Percentiles rank a stretch among this genome's conserved stretches.
These are phyloP conservation scores for Eidolon helvum DNA, from an alignment of 2,113 vertebrate species.

Conservation along the genomic window DNA sequence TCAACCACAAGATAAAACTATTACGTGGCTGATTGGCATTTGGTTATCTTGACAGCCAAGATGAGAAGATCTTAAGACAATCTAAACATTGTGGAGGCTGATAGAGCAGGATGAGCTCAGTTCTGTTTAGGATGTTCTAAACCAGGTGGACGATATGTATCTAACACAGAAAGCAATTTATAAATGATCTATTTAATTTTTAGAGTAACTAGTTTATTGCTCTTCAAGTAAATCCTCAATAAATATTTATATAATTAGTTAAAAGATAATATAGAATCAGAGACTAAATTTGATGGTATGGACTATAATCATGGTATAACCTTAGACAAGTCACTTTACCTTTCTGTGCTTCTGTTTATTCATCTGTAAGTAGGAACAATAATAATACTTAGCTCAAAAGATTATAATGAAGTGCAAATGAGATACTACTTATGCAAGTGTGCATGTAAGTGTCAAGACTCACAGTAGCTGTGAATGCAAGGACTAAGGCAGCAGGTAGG, in stretches of 20 bases:
- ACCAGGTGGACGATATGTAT: not conserved
- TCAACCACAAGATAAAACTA: not conserved
- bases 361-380: not conserved
- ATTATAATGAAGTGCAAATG: not conserved
- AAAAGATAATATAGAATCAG: not conserved
- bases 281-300: not conserved
- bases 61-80: not conserved
- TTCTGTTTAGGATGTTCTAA: not conserved
- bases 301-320: not conserved
- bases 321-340: not conserved
- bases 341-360: not conserved
- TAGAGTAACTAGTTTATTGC: not conserved
- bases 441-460: not conserved
- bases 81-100: not conserved
- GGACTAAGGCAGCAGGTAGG: not conserved
- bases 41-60: not conserved
- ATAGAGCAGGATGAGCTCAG: not conserved
- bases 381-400: not conserved
- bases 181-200: not conserved
- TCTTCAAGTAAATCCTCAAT: not conserved
- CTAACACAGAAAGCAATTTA: not conserved
- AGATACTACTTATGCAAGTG: not conserved
- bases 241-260: not conserved
- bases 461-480: not conserved
- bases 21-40: not conserved